Evolutionary conservation across 1,140 invertebrate species (phyloP), one percentile per base, ranked within the genome.

Genomic region (Drosophila willistoni): DNA sequence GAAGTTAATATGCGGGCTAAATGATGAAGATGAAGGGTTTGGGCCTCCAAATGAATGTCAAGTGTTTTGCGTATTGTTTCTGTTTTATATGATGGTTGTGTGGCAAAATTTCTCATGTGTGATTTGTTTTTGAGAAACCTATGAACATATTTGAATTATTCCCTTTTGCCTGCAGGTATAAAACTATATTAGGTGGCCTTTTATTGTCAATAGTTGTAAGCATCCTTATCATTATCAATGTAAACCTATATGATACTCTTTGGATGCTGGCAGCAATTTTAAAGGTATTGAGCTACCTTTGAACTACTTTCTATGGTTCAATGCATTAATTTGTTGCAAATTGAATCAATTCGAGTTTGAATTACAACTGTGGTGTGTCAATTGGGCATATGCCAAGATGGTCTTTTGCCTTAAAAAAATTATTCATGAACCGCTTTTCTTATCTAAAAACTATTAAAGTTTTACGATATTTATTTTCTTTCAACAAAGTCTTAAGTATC

Each of bases 1-100:
- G 57, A 19, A 65, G 56, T 75, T 62, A 63, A 63, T 67, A 36
- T 54, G 22, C 41, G 13, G 14, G 54, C 4, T 39, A 44, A 17
- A 59, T 36, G 51, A n/a, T 36, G 3, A 7, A 25, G 13, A 36
- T 59, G 25, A 60, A 36, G 34, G 14, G 17, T 63, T 19, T 19
- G 56, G 42, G 61, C 19, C 41, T 29, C 25, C 22, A 34, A 63
- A 63, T 51, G n/a, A 59, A 59, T 59, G 56, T 59, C 34, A 59
- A 59, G 56, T 59, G 56, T 59, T 36, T 59, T 59, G 34, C 60
- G 36, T 13, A 39, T 41, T 29, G 44, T 51, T 51, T 51, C 9
- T 12, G 44, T 19, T 22, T 51, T 22, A 3, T 39, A 13, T 36
- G 36, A 29, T 29, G 6, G 29, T 29, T 13, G 36, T 13, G 3